A percentile compares a stretch with the other conserved stretches of the same genome.
These are phyloP conservation scores for Drosophila pseudoobscura DNA, from an alignment of 1,140 invertebrate species.

Conservation along the genomic window DNA sequence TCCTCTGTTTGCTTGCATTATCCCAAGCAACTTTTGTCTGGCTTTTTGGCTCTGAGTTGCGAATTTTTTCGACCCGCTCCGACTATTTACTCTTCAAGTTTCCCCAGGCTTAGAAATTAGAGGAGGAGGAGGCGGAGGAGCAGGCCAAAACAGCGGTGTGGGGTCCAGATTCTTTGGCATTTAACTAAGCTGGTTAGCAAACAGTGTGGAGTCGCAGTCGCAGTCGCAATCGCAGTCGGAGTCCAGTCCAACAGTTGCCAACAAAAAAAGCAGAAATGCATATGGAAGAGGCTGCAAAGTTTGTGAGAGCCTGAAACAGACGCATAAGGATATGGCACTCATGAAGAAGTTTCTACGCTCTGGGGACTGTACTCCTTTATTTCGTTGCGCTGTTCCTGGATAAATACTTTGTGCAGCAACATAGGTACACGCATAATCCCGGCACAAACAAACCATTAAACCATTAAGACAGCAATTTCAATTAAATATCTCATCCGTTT, in stretches of 20 bases:
- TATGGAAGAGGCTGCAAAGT: background rate
- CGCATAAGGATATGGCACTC: too few relatives aligned
- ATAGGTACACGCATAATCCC: background rate
- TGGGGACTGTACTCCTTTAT: background rate
- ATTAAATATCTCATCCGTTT: conserved; percentile 8
- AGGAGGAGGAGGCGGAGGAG: background rate
- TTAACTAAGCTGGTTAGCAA: conserved; percentile 69
- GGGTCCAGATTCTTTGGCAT: conserved; percentile 59
- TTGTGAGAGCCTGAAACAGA: too few relatives aligned
- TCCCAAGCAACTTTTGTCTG: conserved; percentile 58
- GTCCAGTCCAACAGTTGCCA: too few relatives aligned
- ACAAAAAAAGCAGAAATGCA: conserved; percentile 4
- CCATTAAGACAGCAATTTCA: background rate
- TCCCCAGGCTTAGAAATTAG: conserved; percentile 38
- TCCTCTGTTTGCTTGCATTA: conserved; percentile 50
- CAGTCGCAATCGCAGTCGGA: background rate
- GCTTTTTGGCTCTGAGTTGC: conserved; percentile 61
- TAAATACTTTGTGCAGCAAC: background rate
- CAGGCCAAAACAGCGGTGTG: background rate
- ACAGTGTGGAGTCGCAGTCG: conserved; percentile 33
- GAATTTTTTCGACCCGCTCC: conserved; percentile 39
- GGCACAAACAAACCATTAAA: background rate
- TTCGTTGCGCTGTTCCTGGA: background rate
- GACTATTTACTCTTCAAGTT: conserved; percentile 55
- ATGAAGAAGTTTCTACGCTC: background rate